Evolutionary conservation across 2,888 invertebrate genomes (phyloP).

Genomic region (Elysia crispata): DNA sequence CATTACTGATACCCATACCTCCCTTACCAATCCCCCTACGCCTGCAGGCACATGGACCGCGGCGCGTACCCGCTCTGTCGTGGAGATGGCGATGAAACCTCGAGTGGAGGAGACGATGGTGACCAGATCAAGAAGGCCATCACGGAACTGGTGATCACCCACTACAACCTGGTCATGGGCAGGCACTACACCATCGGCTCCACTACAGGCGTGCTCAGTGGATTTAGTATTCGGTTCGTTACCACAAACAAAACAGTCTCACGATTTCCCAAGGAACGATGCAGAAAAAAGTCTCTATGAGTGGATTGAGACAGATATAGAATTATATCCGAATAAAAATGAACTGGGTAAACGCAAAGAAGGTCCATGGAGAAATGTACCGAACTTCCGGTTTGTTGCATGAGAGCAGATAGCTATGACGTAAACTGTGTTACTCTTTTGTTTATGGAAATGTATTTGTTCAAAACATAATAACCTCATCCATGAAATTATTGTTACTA

Average conservation of each 20-base stretch:
- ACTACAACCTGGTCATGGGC: slow-evolving; percentile 13
- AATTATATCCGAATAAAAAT: too few relatives aligned
- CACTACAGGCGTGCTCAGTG: background rate
- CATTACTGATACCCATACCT: too few relatives aligned
- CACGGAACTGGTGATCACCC: slow-evolving; percentile 4
- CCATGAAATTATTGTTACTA: too few relatives aligned
- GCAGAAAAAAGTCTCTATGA: background rate
- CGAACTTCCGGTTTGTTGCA: too few relatives aligned
- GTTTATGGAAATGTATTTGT: too few relatives aligned
- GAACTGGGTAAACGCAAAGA: too few relatives aligned
- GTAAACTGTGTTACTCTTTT: too few relatives aligned
- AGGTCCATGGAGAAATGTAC: too few relatives aligned
- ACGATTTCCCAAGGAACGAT: background rate
- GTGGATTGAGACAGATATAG: too few relatives aligned
- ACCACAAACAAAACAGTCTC: background rate
- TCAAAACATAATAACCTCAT: too few relatives aligned
- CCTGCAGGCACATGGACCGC: slow-evolving; percentile 9
- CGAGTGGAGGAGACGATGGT: background rate
- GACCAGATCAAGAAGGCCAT: slow-evolving; percentile 17
- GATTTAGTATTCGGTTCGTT: background rate
- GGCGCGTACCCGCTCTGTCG: background rate
- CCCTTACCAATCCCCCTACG: too few relatives aligned
- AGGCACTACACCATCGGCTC: background rate
- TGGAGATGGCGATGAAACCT: slow-evolving; percentile 22
- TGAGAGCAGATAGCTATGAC: too few relatives aligned